Conservation (phyloP, 1,140 invertebrate genomes). For the Drosophila pallidifrons region DNA sequence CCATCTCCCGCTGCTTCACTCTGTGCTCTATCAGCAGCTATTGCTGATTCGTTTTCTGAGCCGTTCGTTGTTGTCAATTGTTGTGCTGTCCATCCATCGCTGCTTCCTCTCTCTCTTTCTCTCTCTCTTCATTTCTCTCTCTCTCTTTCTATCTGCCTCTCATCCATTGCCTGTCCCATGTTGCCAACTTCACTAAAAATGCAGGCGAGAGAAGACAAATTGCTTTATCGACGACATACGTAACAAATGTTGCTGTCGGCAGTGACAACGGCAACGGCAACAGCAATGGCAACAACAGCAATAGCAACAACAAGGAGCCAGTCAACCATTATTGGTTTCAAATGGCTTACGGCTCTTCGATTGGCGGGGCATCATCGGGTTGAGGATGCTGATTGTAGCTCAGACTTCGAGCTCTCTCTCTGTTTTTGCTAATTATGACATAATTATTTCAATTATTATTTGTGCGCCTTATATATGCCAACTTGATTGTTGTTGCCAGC, state of each 20-base stretch:
- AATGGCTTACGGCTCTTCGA: constrained; percentile 64
- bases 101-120: constrained; percentile 19
- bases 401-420: constrained; percentile 21
- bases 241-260: constrained; percentile 83
- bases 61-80: constrained; percentile 71
- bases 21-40: constrained; percentile 33
- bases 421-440: constrained; percentile 72
- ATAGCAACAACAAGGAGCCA: constrained; percentile 27
- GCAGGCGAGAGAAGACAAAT: constrained; percentile 82
- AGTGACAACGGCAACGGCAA: constrained; percentile 70
- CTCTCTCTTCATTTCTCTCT: constrained; percentile 25
- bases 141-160: constrained; percentile 1
- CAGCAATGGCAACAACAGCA: constrained; percentile 27
- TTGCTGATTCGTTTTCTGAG: constrained; percentile 47
- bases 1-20: neutral
- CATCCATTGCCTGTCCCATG: constrained; percentile 26
- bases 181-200: constrained; percentile 62
- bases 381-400: constrained; percentile 9
- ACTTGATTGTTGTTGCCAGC: constrained; percentile 55
- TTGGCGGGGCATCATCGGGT: constrained; percentile 20
- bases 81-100: constrained; percentile 60
- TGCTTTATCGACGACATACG: constrained; percentile 83
- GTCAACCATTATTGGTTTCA: constrained; percentile 79
- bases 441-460: constrained; percentile 82
- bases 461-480: constrained; percentile 55